Base-by-base conservation (phyloP, 2,888 invertebrate species). In the Lycia hirtaria region DNA sequence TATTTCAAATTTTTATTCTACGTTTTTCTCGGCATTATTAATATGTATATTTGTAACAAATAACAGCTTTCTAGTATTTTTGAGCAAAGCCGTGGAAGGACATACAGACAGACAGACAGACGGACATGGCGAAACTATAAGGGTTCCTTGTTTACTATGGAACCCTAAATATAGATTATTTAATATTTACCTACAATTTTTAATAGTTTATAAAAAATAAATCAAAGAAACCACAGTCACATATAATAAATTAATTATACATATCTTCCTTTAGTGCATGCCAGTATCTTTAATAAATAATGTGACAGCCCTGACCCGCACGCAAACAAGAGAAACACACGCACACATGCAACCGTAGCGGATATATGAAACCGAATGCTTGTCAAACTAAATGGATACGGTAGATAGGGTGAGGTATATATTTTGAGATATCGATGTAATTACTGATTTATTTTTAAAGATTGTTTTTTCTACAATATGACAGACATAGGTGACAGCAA, bases 341-440 rank as follows among this genome's bases (percentile, higher is more conserved):
- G 60, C 80, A 75, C 80, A 71, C 67, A 62, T 43, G 24, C 53
- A 49, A 52, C 60, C 43, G 47, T 65, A 63, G 58, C 73, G 80
- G 82, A 79, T 85, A 85, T 85, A 87, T 88, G 88, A 89, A 90
- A 90, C 89, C 88, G 84, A 90, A 90, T 85, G 89, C 90, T 89
- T 91, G 91, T 91, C 91, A 90, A 90, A 90, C 89, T 87, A 90
- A 89, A 91, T 89, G 91, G 89, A 88, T 90, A 89, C 86, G 85
- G 84, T 76, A 66, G 59, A 30, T 80, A 86, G 87, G 87, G 20
- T 69, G 85, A 3, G 59, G 33, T 14, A 43, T 3, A 5, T 33
- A 30, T 35, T 35, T 12, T 19, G 60, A 62, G 62, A 71, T 63
- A 62, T 56, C 56, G 51, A 60, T 52, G 4, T 0, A 4, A 10